Base-by-base conservation (phyloP, 2,888 invertebrate genomes). In the Oscheius onirici region DNA sequence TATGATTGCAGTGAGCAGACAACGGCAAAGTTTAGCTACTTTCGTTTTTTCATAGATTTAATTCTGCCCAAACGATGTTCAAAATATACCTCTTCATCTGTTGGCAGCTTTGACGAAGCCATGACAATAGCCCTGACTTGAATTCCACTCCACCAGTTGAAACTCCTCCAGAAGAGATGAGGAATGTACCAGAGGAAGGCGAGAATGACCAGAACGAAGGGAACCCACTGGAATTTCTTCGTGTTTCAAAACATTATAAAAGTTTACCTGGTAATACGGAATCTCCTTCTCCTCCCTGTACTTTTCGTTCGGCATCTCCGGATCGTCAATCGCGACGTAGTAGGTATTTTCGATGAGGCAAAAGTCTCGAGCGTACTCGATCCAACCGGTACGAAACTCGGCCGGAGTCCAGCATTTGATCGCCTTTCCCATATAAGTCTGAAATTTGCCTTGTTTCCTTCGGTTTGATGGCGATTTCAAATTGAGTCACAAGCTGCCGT, bases 341-440 rank as follows among this genome's bases (percentile, higher is more conserved):
- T 90, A 90, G 15, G 90, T 90, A 83, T 89, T 89, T 69, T 89
- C 88, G 44, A 90, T 88, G 86, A 90, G 88, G 81, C 90, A 90
- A 63, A 89, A 89, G 83, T 89, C 89, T 77, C 89, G 87, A 46
- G 89, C 88, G 83, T 90, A 90, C 75, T 90, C 88, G 69, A 88
- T 88, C 88, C 89, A 89, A 69, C 89, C 88, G 10, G 3, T 8
- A 43, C 66, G 55, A 52, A 86, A 86, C 74, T 87, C 85, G 49
- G 84, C 84, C 13, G 86, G 86, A 17, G 84, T 81, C 79, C 86
- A 86, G 72, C 86, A 86, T 28, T 78, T 76, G 20, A 86, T 86
- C 20, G 85, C 72, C 2, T 65, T 57, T 1, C 82, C 82, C 49
- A 72, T 67, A 52, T 72, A 72, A 13, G 67, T 54, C 72, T 72